phyloP scores from a whole-genome alignment of 2,113 vertebrate genomes.

The Oreochromis aureus region DNA sequence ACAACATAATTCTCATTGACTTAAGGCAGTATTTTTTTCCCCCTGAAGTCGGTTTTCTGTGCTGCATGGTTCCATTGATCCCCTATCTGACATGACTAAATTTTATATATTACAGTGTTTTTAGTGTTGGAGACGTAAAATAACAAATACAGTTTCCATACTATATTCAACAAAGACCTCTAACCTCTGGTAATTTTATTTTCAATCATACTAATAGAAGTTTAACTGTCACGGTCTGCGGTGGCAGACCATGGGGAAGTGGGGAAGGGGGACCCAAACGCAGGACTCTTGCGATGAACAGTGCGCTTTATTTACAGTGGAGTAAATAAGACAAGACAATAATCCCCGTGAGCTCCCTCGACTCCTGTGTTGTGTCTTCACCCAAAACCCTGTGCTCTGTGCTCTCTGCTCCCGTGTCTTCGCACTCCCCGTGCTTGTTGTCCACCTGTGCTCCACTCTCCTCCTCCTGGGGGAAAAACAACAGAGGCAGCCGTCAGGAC shows the following conservation, averaged over 20 bases:
- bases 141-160: neutral
- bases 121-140: neutral
- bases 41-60: neutral
- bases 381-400: neutral
- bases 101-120: neutral
- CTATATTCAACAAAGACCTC: neutral
- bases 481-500: accelerated
- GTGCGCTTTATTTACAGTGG: neutral
- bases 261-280: neutral
- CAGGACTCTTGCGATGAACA: accelerated
- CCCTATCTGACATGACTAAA: neutral
- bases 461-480: neutral
- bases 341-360: neutral
- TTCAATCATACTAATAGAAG: neutral
- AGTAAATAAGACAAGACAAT: neutral
- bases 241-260: neutral
- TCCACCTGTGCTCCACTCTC: neutral
- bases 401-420: neutral
- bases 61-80: neutral
- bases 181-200: neutral
- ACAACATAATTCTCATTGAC: neutral
- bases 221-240: neutral
- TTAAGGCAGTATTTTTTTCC: neutral
- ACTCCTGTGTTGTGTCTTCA: neutral
- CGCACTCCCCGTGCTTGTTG: neutral